phyloP scores from a whole-genome alignment of 2,113 vertebrate species.

The Edolisoma coerulescens region DNA sequence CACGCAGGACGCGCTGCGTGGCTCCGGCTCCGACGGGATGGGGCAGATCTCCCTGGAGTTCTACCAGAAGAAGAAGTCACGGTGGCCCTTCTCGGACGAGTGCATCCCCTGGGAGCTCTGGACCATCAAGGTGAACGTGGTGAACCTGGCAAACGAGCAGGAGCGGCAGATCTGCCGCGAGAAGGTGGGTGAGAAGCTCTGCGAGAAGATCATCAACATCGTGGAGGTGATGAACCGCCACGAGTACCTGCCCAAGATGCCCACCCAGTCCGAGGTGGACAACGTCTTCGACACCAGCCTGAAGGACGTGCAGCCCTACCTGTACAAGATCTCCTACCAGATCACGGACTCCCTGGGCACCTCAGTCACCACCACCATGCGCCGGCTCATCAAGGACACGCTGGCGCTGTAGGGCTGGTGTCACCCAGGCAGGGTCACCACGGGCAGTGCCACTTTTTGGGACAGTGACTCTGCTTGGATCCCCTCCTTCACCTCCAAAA shows the following conservation, averaged over 20 bases:
- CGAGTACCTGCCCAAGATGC: conserved; percentile 98
- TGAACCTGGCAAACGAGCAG: conserved; percentile 93
- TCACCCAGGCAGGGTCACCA: background rate
- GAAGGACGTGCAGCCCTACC: conserved; percentile 95
- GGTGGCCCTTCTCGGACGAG: conserved; percentile 97
- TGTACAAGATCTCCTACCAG: conserved; percentile 96
- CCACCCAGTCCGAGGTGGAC: conserved; percentile 96
- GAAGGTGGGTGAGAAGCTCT: conserved; percentile 96
- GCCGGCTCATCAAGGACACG: conserved; percentile 96
- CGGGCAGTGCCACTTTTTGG: accelerated
- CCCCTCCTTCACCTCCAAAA: background rate
- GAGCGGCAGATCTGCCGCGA: conserved; percentile 97
- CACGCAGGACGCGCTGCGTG: conserved; percentile 85
- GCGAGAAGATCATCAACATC: conserved; percentile 96
- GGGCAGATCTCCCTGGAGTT: conserved; percentile 97
- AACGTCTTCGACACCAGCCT: conserved; percentile 96
- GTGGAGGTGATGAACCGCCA: conserved; percentile 98
- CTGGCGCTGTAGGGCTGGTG: conserved; percentile 80
- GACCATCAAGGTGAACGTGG: conserved; percentile 96
- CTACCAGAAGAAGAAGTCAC: conserved; percentile 98
- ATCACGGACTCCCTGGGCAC: conserved; percentile 93
- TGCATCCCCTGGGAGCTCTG: conserved; percentile 98
- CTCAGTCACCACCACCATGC: conserved; percentile 96
- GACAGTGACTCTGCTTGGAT: background rate
- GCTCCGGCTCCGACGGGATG: conserved; percentile 88